Evolutionary conservation across 2,888 invertebrate species (phyloP).

Genomic region (Scaptomyza polygonia): DNA sequence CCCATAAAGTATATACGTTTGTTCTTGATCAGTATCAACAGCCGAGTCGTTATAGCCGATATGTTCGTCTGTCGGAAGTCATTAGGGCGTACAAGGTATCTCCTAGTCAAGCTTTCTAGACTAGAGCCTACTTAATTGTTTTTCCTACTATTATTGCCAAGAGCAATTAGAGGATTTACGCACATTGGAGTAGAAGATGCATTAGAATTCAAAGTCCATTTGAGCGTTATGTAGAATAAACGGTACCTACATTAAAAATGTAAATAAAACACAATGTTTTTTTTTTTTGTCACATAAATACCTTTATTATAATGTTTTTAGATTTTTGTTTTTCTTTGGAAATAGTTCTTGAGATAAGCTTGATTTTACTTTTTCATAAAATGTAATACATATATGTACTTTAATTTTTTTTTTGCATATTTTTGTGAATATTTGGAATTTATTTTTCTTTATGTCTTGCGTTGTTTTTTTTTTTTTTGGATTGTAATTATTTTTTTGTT

Average conservation of each 20-base stretch:
- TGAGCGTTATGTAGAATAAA: neutral
- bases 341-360: constrained; percentile 81
- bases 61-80: too few species aligned
- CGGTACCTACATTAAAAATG: too few species aligned
- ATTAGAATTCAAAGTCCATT: neutral
- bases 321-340: constrained; percentile 69
- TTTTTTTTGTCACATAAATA: constrained; percentile 75
- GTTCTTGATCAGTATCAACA: too few species aligned
- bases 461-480: constrained; percentile 19
- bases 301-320: constrained; percentile 74
- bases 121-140: too few species aligned
- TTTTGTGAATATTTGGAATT: constrained; percentile 14
- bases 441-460: constrained; percentile 33
- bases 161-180: constrained; percentile 1
- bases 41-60: too few species aligned
- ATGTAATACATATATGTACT: constrained; percentile 76
- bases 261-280: constrained; percentile 37
- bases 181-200: neutral
- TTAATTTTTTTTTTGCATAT: constrained; percentile 32
- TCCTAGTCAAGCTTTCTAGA: too few species aligned
- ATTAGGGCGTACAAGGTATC: too few species aligned
- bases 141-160: neutral
- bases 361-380: constrained; percentile 78
- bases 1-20: too few species aligned
- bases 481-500: constrained; percentile 19